phyloP scores from a whole-genome alignment of 53 echinoderm and acorn worm genomes.

The Patiria pectinifera region DNA sequence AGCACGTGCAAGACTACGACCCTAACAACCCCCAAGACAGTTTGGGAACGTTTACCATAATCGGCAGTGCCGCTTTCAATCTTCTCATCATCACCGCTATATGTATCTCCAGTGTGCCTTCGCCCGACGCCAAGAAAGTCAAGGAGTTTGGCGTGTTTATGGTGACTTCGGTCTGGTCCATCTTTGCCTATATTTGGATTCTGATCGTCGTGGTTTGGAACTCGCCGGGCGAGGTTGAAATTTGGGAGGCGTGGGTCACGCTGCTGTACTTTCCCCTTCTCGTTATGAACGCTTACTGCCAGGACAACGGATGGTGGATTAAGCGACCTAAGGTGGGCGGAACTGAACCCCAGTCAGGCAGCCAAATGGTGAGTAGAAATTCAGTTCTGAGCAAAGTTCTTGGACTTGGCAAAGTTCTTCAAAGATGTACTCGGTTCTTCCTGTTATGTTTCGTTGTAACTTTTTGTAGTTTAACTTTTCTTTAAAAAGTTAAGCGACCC shows the following conservation, averaged over 20 bases:
- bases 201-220: conserved; percentile 82
- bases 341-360: conserved; percentile 54
- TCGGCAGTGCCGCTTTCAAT: conserved; percentile 96
- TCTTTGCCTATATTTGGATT: conserved; percentile 98
- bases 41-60: conserved; percentile 93
- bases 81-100: conserved; percentile 92
- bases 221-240: conserved; percentile 71
- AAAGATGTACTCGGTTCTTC: background rate
- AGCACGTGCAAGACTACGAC: conserved; percentile 33
- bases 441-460: too few species aligned
- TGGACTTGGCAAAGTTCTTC: background rate
- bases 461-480: too few species aligned
- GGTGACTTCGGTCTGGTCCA: conserved; percentile 92
- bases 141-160: conserved; percentile 97
- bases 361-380: conserved; percentile 79
- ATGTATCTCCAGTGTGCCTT: conserved; percentile 87
- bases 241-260: conserved; percentile 97
- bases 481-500: conserved; percentile 23
- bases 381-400: background rate
- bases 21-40: conserved; percentile 65
- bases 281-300: conserved; percentile 85
- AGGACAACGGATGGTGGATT: conserved; percentile 98
- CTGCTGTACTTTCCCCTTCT: conserved; percentile 81
- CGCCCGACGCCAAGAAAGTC: conserved; percentile 77
- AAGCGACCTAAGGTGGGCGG: conserved; percentile 57